These are phyloP conservation scores for Copidosoma aretas DNA, from an alignment of 2,888 invertebrate species.

Conservation along the genomic window DNA sequence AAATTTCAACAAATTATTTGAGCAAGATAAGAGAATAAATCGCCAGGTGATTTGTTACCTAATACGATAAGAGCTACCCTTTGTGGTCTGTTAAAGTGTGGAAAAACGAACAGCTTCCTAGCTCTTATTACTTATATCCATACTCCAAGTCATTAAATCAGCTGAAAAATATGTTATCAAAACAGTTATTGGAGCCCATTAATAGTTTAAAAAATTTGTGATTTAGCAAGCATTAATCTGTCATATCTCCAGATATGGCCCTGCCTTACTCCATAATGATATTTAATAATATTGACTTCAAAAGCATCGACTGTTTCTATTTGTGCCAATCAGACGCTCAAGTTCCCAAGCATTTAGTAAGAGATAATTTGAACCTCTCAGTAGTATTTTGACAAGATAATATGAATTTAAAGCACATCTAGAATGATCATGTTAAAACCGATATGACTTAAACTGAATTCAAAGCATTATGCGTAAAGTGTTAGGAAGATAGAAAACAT, in stretches of 20 bases:
- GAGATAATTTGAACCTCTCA: not conserved
- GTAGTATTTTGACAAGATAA: not conserved
- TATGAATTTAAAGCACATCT: not conserved
- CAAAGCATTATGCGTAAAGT: not conserved
- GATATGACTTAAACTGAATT: not conserved
- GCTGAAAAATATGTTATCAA: not conserved
- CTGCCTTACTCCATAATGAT: too few species aligned
- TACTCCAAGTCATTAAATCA: too few species aligned
- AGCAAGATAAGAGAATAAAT: conserved; percentile 27
- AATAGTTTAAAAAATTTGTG: conserved; percentile 45
- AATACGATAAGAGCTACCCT: not conserved
- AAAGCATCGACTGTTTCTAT: too few species aligned
- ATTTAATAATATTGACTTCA: too few species aligned
- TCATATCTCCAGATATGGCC: conserved; percentile 8
- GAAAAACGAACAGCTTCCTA: not conserved
- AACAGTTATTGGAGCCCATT: not conserved
- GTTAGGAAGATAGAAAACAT: not conserved
- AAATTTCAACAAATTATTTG: not conserved
- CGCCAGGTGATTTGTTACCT: conserved; percentile 25
- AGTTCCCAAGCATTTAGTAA: too few species aligned
- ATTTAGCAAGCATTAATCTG: conserved; percentile 54
- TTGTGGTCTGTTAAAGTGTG: not conserved
- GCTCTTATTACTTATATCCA: not conserved
- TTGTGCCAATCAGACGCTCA: conserved; percentile 37
- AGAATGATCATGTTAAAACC: not conserved